Percentiles rank a stretch among this genome's conserved stretches.
Evolutionary conservation across 2,888 invertebrate species (phyloP).

Genomic region (Epistrophella euchroma): DNA sequence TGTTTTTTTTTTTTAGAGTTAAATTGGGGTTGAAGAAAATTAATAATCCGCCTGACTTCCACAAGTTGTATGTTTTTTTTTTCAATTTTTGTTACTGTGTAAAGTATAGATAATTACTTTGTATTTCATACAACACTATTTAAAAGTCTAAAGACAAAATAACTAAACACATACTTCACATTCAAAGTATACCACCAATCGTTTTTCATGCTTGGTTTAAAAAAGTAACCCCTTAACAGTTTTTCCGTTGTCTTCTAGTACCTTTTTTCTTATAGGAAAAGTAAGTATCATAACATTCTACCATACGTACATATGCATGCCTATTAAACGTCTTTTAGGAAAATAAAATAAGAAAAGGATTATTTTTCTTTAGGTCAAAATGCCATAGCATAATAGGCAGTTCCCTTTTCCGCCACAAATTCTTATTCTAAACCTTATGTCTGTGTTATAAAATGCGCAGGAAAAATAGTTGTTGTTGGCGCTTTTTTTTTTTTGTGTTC

Average conservation of each 20-base stretch:
- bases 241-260: not conserved
- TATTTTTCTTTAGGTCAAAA: conserved; percentile 71
- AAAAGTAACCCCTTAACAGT: conserved; percentile 51
- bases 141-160: not conserved
- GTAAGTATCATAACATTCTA: conserved; percentile 6
- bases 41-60: not conserved
- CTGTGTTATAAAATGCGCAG: conserved; percentile 24
- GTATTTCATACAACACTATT: not conserved
- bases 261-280: not conserved
- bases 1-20: no score
- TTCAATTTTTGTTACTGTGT: conserved; percentile 1
- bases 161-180: no score
- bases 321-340: conserved; percentile 31
- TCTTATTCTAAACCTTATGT: conserved; percentile 66
- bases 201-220: conserved; percentile 58
- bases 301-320: not conserved
- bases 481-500: conserved; percentile 12
- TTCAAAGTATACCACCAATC: conserved; percentile 30
- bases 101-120: not conserved
- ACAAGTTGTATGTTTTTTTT: not conserved
- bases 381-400: conserved; percentile 66
- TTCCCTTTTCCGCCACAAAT: conserved; percentile 55
- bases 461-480: conserved; percentile 21
- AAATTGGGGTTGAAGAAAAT: not conserved
- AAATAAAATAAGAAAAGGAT: conserved; percentile 32